These are phyloP conservation scores for Hemicentrotus pulcherrimus DNA, from an alignment of 35 echinoderm and acorn worm species.

Conservation along the genomic window DNA sequence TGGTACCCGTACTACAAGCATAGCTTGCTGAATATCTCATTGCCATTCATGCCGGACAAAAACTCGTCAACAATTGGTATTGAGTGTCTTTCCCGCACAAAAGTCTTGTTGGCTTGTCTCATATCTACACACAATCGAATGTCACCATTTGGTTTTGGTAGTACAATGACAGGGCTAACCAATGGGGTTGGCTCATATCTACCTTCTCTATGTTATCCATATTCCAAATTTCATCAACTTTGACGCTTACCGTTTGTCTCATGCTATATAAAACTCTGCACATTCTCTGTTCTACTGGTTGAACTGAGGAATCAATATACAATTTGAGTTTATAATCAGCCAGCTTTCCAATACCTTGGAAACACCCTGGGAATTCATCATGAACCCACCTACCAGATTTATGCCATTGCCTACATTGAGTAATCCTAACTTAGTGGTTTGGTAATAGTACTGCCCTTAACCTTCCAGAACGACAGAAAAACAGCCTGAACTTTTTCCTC, in stretches of 20 bases:
- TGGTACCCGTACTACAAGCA: too few relatives aligned
- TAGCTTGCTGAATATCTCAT: constrained; percentile 71
- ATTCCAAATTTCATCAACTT: constrained; percentile 52
- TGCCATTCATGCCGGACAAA: constrained; percentile 70
- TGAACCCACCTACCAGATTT: constrained; percentile 4
- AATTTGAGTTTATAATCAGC: constrained; percentile 60
- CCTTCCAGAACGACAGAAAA: constrained; percentile 22
- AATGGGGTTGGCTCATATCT: constrained; percentile 66
- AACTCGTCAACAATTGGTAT: constrained; percentile 82
- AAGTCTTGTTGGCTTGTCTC: constrained; percentile 53
- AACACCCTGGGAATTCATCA: constrained; percentile 46
- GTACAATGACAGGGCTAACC: constrained; percentile 72
- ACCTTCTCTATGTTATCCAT: constrained; percentile 73
- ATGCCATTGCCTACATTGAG: constrained; percentile 26
- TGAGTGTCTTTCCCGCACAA: constrained; percentile 38
- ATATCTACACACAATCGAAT: constrained; percentile 79
- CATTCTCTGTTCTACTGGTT: constrained; percentile 57
- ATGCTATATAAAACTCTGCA: constrained; percentile 52
- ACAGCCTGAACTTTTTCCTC: neutral
- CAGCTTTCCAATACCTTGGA: constrained; percentile 68
- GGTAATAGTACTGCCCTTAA: neutral
- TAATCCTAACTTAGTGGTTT: neutral
- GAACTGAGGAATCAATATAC: constrained; percentile 50
- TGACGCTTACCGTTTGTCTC: constrained; percentile 61
- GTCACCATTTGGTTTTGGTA: constrained; percentile 76